Percentiles rank a stretch among this genome's conserved stretches.
phyloP scores from a whole-genome alignment of 2,888 invertebrate genomes.

The Volucella inflata region DNA sequence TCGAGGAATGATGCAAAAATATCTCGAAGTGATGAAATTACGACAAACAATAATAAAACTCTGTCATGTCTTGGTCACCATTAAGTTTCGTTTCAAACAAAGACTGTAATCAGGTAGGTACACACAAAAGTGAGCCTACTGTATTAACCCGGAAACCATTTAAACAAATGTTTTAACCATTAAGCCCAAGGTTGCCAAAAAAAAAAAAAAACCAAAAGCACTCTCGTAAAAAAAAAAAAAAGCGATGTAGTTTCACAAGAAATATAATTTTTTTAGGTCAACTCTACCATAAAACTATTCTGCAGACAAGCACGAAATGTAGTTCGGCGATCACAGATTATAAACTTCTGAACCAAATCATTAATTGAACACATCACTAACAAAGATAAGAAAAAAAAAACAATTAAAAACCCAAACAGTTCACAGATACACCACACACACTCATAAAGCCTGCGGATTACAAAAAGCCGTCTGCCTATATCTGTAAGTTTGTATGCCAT shows the following conservation, averaged over 20 bases:
- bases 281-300: no score
- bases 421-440: background rate
- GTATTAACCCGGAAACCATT: slow-evolving; percentile 24
- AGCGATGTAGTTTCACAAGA: background rate
- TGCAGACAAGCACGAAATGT: background rate
- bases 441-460: no score
- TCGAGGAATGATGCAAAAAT: slow-evolving; percentile 13
- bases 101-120: background rate
- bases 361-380: background rate
- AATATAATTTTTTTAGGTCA: no score
- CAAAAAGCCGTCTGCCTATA: no score
- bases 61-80: background rate
- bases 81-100: slow-evolving; percentile 7
- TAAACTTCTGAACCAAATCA: slow-evolving; percentile 22
- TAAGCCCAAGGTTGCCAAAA: background rate
- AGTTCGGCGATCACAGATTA: slow-evolving; percentile 19
- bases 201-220: no score
- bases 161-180: slow-evolving; percentile 9
- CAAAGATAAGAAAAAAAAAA: background rate
- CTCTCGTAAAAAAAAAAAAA: no score
- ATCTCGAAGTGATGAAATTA: background rate
- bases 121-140: background rate
- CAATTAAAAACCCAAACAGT: slow-evolving; percentile 1
- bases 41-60: background rate
- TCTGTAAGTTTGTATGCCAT: slow-evolving; percentile 10